Conservation (phyloP, 2,113 vertebrate genomes). For the Dolichallabes microphthalmus region DNA sequence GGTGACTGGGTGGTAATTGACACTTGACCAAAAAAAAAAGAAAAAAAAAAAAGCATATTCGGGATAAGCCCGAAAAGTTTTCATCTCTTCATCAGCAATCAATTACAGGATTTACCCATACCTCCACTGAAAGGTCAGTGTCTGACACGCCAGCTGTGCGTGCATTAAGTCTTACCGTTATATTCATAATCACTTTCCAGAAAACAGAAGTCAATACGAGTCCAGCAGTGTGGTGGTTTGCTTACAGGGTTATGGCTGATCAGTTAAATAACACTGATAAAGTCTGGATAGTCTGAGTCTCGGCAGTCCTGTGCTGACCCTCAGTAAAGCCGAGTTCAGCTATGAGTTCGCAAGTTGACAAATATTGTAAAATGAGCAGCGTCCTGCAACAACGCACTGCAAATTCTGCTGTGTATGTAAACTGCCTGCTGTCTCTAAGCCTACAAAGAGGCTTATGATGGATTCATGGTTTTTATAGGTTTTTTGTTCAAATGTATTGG, state of each 20-base stretch:
- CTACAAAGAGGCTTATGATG: conserved; percentile 1
- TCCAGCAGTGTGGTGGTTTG: conserved; percentile 15
- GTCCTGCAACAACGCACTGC: background rate
- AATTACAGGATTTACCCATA: background rate
- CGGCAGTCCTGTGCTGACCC: conserved; percentile 44
- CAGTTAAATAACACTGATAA: conserved; percentile 64
- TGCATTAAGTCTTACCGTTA: background rate
- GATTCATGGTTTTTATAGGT: background rate
- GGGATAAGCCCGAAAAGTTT: background rate
- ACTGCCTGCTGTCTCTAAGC: background rate
- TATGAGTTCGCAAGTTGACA: conserved; percentile 47
- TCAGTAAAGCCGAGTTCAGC: background rate
- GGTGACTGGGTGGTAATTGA: background rate
- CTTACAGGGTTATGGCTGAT: conserved; percentile 27
- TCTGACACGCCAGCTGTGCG: background rate
- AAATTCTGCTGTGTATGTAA: background rate
- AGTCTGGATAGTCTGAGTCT: conserved; percentile 48
- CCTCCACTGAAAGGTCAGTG: background rate
- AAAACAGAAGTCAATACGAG: background rate
- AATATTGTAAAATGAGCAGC: background rate
- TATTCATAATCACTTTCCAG: conserved; percentile 15
- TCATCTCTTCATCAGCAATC: background rate
- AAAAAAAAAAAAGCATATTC: background rate
- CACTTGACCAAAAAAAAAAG: background rate
- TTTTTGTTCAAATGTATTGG: background rate